Evolutionary conservation across 2,797 vertebrate genomes (phyloP).

Genomic region (Apogon hyalosoma): DNA sequence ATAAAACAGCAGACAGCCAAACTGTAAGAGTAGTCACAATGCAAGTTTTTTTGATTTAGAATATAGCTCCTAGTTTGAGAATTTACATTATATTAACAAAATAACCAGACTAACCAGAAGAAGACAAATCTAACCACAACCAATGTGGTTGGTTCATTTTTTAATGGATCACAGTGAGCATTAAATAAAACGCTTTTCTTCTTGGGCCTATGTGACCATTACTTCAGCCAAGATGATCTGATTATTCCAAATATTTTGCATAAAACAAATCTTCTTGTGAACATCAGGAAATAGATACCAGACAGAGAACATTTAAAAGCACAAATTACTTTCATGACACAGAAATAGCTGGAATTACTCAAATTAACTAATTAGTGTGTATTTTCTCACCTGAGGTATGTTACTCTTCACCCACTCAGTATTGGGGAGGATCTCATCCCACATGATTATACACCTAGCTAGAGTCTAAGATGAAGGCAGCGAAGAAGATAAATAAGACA

Average conservation of each 20-base stretch:
- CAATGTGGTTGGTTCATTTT: background rate
- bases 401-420: slow-evolving; percentile 97
- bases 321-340: background rate
- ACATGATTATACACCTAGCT: slow-evolving; percentile 96
- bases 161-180: background rate
- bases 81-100: too few relatives aligned
- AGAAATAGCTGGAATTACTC: background rate
- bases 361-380: slow-evolving; percentile 2
- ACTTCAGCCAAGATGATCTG: too few relatives aligned
- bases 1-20: background rate
- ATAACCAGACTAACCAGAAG: too few relatives aligned
- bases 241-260: too few relatives aligned
- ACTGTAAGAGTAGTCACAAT: too few relatives aligned
- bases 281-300: background rate
- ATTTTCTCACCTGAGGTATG: slow-evolving; percentile 91
- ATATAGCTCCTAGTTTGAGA: too few relatives aligned
- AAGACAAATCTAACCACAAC: too few relatives aligned
- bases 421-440: slow-evolving; percentile 97
- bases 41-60: too few relatives aligned
- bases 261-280: too few relatives aligned
- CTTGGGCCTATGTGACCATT: background rate
- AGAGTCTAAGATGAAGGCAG: slow-evolving; percentile 85
- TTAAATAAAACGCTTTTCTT: background rate
- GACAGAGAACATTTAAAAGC: background rate
- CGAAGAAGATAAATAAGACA: background rate